Conservation (phyloP, 2,113 vertebrate genomes). For the Arothron firmamentum region DNA sequence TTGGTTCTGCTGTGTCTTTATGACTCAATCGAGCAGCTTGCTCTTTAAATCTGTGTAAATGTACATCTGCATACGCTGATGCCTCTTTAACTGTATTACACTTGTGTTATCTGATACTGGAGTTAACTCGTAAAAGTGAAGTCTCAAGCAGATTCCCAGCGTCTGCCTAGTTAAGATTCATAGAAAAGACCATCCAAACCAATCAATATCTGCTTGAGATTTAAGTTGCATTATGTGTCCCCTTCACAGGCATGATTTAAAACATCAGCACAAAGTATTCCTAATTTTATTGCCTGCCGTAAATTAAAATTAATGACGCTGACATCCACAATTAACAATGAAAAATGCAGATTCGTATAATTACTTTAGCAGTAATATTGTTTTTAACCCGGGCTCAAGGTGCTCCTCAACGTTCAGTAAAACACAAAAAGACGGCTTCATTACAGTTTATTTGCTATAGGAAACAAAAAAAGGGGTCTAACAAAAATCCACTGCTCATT, state of each 20-base stretch:
- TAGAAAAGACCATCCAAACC: constrained; percentile 77
- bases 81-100: constrained; percentile 72
- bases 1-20: constrained; percentile 31
- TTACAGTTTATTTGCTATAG: constrained; percentile 99
- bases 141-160: constrained; percentile 76
- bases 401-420: constrained; percentile 93
- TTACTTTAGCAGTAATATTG: constrained; percentile 99
- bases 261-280: constrained; percentile 99
- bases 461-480: constrained; percentile 80
- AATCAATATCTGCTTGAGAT: constrained; percentile 83
- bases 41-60: constrained; percentile 43
- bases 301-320: constrained; percentile 99
- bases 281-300: constrained; percentile 99
- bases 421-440: constrained; percentile 99
- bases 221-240: constrained; percentile 81
- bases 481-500: constrained; percentile 96
- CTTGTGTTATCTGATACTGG: constrained; percentile 58
- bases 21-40: constrained; percentile 36
- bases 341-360: constrained; percentile 99
- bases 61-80: constrained; percentile 43
- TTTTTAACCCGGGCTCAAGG: constrained; percentile 95
- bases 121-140: constrained; percentile 77
- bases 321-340: constrained; percentile 99
- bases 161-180: constrained; percentile 81
- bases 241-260: constrained; percentile 90